These are phyloP conservation scores for Drosophila parabipectinata DNA, from an alignment of 1,140 invertebrate species.

Conservation along the genomic window DNA sequence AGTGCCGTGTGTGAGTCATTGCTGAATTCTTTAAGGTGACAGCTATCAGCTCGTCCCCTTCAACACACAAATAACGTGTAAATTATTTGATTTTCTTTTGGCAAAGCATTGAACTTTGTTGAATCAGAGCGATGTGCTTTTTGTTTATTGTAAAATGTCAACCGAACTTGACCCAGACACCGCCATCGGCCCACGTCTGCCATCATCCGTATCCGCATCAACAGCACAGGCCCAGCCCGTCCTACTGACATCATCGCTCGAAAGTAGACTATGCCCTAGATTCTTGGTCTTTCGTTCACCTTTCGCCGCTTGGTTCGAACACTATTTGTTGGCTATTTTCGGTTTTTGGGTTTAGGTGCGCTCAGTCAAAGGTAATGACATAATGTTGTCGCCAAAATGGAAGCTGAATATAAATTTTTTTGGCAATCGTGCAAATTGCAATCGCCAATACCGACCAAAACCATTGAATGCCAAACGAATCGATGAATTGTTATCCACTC, in stretches of 20 bases:
- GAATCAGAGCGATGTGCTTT: constrained; percentile 33
- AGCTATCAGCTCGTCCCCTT: constrained; percentile 22
- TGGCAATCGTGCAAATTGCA: constrained; percentile 62
- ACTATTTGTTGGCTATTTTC: constrained; percentile 34
- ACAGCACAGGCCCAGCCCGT: neutral
- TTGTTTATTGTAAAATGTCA: constrained; percentile 42
- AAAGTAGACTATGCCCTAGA: constrained; percentile 55
- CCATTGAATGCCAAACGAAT: constrained; percentile 58
- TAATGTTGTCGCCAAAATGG: constrained; percentile 59
- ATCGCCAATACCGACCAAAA: constrained; percentile 39
- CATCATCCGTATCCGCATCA: constrained; percentile 19
- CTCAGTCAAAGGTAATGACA: constrained; percentile 49
- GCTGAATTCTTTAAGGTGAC: constrained; percentile 38
- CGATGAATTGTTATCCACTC: constrained; percentile 44
- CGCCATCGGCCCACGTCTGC: constrained; percentile 44
- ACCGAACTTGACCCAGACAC: constrained; percentile 73
- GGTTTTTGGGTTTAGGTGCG: neutral
- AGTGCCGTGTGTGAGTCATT: constrained; percentile 12
- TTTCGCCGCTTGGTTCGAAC: constrained; percentile 23
- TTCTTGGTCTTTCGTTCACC: constrained; percentile 36
- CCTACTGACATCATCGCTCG: constrained; percentile 49
- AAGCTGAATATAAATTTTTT: constrained; percentile 45
- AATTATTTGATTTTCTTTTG: constrained; percentile 54
- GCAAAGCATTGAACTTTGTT: constrained; percentile 56
- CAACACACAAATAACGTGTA: constrained; percentile 27